A percentile compares a stretch with the other conserved stretches of the same genome.
These are phyloP conservation scores for Sinosuthora webbiana DNA, from an alignment of 2,113 vertebrate species.

Conservation along the genomic window DNA sequence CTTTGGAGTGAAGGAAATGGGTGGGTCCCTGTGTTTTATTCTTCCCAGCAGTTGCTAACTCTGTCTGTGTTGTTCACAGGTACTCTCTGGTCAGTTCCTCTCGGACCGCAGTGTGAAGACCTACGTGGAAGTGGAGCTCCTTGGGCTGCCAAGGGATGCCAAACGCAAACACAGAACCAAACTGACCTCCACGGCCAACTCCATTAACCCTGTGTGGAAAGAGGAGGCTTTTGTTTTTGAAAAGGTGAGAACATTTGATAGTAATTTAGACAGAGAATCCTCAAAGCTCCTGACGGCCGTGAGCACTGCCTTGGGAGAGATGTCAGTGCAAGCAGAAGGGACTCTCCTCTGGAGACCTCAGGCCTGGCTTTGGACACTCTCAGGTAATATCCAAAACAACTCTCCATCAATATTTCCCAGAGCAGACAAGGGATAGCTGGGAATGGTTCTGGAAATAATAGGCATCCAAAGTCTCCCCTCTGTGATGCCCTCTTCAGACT, in stretches of 20 bases:
- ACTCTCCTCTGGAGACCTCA: not conserved
- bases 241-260: slow-evolving; percentile 77
- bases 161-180: slow-evolving; percentile 94
- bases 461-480: not conserved
- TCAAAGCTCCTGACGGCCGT: not conserved
- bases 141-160: slow-evolving; percentile 91
- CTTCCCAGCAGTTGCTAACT: not conserved
- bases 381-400: not conserved
- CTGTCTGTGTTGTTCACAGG: slow-evolving; percentile 60
- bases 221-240: slow-evolving; percentile 97
- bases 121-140: slow-evolving; percentile 91
- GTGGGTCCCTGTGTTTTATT: not conserved
- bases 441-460: not conserved
- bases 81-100: slow-evolving; percentile 96
- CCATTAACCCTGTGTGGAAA: slow-evolving; percentile 96
- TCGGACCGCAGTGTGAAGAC: slow-evolving; percentile 90
- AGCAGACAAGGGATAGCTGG: not conserved
- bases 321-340: not conserved
- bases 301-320: not conserved
- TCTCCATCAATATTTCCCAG: not conserved
- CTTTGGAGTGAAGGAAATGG: not conserved
- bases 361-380: not conserved
- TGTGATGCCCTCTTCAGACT: not conserved
- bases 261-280: not conserved
- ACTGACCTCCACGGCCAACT: slow-evolving; percentile 82